These are phyloP conservation scores for Yponomeuta evonymella DNA, from an alignment of 2,888 invertebrate genomes.

Conservation along the genomic window DNA sequence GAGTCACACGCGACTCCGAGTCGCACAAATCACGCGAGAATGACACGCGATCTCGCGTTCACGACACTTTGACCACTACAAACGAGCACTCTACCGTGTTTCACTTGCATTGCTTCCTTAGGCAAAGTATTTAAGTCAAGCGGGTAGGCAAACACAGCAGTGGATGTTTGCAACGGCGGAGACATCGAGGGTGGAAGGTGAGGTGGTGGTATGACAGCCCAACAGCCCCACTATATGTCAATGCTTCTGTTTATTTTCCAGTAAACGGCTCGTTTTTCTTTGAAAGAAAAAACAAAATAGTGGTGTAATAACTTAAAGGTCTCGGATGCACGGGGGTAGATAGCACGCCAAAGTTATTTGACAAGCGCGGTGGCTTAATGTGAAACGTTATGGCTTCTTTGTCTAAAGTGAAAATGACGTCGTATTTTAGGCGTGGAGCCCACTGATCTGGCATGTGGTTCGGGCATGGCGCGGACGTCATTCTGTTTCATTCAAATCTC, in stretches of 20 bases:
- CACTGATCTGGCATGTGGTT: too few species aligned
- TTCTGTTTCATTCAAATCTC: too few species aligned
- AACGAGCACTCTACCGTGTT: conserved; percentile 25
- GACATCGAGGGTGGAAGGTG: background rate
- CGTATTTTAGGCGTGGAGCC: background rate
- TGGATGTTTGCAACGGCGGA: conserved; percentile 23
- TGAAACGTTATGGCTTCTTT: background rate
- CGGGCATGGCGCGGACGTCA: too few species aligned
- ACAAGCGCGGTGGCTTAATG: background rate
- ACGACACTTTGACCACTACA: conserved; percentile 31
- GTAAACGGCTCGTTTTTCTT: conserved; percentile 56
- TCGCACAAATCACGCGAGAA: conserved; percentile 68
- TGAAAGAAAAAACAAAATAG: conserved; percentile 60
- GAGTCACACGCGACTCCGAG: conserved; percentile 65
- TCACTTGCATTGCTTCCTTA: conserved; percentile 29
- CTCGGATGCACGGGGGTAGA: conserved; percentile 39
- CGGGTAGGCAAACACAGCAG: conserved; percentile 23
- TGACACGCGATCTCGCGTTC: conserved; percentile 50
- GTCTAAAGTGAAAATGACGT: background rate
- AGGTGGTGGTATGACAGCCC: conserved; percentile 12
- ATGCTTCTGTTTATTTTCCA: conserved; percentile 64
- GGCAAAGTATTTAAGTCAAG: accelerated
- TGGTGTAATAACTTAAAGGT: conserved; percentile 59
- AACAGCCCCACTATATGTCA: conserved; percentile 53
- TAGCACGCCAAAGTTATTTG: conserved; percentile 44